Percentiles rank a stretch among this genome's conserved stretches.
Evolutionary conservation across 2,113 vertebrate species (phyloP).

Genomic region (Leptodactylus fuscus): DNA sequence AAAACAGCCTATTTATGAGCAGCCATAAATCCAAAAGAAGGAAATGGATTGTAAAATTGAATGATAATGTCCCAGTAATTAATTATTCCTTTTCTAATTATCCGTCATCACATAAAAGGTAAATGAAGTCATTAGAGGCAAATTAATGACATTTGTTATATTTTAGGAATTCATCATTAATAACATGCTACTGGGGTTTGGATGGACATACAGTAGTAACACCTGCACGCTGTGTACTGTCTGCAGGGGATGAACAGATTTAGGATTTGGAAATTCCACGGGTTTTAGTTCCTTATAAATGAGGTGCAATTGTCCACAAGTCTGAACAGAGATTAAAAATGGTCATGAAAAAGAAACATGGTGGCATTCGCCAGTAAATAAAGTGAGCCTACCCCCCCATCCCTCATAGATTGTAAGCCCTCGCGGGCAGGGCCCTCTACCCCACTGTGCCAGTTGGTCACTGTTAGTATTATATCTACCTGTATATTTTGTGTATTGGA

Average conservation of each 20-base stretch:
- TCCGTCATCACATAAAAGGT: not conserved
- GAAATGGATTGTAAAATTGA: conserved; percentile 46
- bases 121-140: not conserved
- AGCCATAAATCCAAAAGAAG: conserved; percentile 30
- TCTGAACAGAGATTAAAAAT: not conserved
- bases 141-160: not conserved
- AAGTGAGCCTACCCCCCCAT: too few relatives aligned
- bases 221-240: too few relatives aligned
- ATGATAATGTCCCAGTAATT: conserved; percentile 35
- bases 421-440: too few relatives aligned
- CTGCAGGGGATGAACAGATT: too few relatives aligned
- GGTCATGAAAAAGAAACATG: not conserved
- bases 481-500: too few relatives aligned
- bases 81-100: conserved; percentile 41
- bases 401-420: too few relatives aligned
- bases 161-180: not conserved
- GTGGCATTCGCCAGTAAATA: too few relatives aligned
- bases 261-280: too few relatives aligned
- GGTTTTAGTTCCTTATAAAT: too few relatives aligned
- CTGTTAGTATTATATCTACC: too few relatives aligned
- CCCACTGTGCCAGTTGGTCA: too few relatives aligned
- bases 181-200: not conserved
- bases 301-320: not conserved
- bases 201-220: too few relatives aligned
- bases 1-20: conserved; percentile 32